Conservation (phyloP, 2,888 invertebrate species). For the Nesidiocoris tenuis region DNA sequence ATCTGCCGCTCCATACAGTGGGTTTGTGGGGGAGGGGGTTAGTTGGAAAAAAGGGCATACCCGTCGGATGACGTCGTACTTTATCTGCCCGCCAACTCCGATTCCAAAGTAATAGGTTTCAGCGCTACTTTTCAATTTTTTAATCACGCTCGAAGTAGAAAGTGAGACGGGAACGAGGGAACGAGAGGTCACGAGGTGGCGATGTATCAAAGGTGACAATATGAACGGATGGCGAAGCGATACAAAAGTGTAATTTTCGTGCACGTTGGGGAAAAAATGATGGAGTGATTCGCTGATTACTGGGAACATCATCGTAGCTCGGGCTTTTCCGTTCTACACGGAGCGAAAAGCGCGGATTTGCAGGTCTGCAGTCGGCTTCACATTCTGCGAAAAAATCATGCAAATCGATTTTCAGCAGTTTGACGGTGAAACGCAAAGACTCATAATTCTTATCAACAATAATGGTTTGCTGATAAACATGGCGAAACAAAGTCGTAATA, state of each 20-base stretch:
- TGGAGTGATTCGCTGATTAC: constrained; percentile 38
- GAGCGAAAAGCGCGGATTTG: too few relatives aligned
- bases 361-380: too few relatives aligned
- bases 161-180: too few relatives aligned
- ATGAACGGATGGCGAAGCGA: constrained; percentile 39
- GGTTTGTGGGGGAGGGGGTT: too few relatives aligned
- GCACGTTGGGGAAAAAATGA: constrained; percentile 30
- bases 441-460: too few relatives aligned
- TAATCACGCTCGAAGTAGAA: constrained; percentile 39
- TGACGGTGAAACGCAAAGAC: too few relatives aligned
- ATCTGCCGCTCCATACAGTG: not conserved
- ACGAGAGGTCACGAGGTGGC: not conserved
- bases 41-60: not conserved
- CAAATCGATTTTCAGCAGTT: too few relatives aligned
- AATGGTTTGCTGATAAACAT: too few relatives aligned
- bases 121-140: constrained; percentile 38
- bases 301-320: not conserved
- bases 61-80: not conserved
- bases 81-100: not conserved
- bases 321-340: not conserved
- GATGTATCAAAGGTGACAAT: constrained; percentile 36
- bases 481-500: too few relatives aligned
- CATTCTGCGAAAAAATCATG: too few relatives aligned
- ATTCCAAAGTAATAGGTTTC: constrained; percentile 22
- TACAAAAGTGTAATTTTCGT: constrained; percentile 40